Percentiles rank a stretch among this genome's conserved stretches.
Conservation (phyloP, 23 tunicate genomes). For the Diplosoma virens region DNA sequence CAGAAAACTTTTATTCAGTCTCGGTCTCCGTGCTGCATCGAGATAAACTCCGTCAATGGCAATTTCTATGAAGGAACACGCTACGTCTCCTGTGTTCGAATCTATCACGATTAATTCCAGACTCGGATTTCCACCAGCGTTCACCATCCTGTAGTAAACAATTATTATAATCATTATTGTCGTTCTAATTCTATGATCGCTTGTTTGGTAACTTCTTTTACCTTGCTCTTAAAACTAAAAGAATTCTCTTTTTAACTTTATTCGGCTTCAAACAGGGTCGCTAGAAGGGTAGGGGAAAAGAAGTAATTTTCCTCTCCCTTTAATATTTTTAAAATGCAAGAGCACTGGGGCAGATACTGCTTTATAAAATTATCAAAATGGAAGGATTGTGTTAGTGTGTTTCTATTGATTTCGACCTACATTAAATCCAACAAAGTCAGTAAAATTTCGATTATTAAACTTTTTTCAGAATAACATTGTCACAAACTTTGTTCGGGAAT, state of each 20-base stretch:
- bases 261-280: neutral
- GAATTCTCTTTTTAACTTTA: no score
- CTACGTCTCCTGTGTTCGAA: neutral
- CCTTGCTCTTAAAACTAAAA: no score
- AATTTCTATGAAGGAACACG: conserved; percentile 48
- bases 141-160: conserved; percentile 54
- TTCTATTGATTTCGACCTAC: neutral
- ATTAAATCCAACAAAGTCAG: no score
- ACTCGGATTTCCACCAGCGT: conserved; percentile 69
- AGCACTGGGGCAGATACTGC: neutral
- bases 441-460: no score
- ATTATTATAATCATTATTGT: neutral
- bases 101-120: conserved; percentile 42
- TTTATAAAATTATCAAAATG: no score
- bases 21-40: conserved; percentile 28
- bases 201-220: neutral
- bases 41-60: conserved; percentile 64
- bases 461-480: no score
- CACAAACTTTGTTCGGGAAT: no score
- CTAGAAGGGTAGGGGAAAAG: neutral
- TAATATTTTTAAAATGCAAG: neutral
- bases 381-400: no score
- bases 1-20: conserved; percentile 34
- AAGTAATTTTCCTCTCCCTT: neutral
- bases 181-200: neutral